phyloP scores from a whole-genome alignment of 2,888 invertebrate genomes.

The Tinea pellionella region DNA sequence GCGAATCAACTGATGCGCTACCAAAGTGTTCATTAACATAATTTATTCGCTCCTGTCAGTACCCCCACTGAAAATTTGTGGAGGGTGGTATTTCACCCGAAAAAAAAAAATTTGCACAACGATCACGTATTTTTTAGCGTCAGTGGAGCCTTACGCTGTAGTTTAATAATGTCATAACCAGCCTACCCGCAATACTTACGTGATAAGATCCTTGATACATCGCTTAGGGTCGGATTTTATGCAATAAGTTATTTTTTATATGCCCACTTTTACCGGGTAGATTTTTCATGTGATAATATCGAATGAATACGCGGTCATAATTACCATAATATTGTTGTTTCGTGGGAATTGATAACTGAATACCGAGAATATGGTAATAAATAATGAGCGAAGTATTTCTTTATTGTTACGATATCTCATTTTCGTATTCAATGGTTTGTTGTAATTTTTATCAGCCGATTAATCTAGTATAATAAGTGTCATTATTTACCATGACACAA shows the following conservation, averaged over 20 bases:
- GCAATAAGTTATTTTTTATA: slow-evolving; percentile 28
- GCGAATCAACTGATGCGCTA: slow-evolving; percentile 48
- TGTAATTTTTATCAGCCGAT: background rate
- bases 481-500: background rate
- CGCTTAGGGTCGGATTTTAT: slow-evolving; percentile 38
- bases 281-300: slow-evolving; percentile 41
- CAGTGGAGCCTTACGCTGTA: slow-evolving; percentile 40
- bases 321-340: slow-evolving; percentile 22
- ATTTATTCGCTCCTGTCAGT: slow-evolving; percentile 65
- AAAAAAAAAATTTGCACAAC: slow-evolving; percentile 50
- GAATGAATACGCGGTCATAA: slow-evolving; percentile 36
- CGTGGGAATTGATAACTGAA: slow-evolving; percentile 8
- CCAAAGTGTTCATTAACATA: slow-evolving; percentile 63
- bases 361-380: slow-evolving; percentile 4
- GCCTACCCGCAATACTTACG: slow-evolving; percentile 29
- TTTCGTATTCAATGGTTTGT: background rate
- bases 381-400: background rate
- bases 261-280: slow-evolving; percentile 17
- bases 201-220: slow-evolving; percentile 53
- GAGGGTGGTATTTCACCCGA: slow-evolving; percentile 52
- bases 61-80: slow-evolving; percentile 60
- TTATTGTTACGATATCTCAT: background rate
- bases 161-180: slow-evolving; percentile 64
- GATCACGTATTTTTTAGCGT: slow-evolving; percentile 64
- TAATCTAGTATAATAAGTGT: background rate